Evolutionary conservation across 2,888 invertebrate species (phyloP).

Genomic region (Camptogramma bilineatum): DNA sequence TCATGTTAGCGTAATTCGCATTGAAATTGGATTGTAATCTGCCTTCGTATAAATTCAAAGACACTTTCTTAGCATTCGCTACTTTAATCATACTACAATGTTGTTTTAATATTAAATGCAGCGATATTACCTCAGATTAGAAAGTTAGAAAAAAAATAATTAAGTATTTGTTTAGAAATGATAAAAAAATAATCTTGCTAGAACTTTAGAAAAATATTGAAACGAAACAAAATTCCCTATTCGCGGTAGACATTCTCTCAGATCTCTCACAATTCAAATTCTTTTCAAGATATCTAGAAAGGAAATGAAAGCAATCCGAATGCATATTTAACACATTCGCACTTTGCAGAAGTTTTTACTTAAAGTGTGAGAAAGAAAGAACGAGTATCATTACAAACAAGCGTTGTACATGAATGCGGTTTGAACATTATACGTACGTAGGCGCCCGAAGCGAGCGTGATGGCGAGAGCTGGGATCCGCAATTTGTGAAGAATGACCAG

Average conservation of each 20-base stretch:
- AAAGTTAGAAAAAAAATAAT: too few relatives aligned
- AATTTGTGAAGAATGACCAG: slow-evolving; percentile 68
- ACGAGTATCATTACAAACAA: not conserved
- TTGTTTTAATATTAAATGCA: not conserved
- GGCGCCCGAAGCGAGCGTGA: slow-evolving; percentile 62
- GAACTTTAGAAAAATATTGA: too few relatives aligned
- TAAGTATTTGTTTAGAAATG: too few relatives aligned
- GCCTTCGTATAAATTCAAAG: slow-evolving; percentile 15
- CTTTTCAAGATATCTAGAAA: too few relatives aligned
- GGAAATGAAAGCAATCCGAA: too few relatives aligned
- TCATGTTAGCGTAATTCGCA: slow-evolving; percentile 40
- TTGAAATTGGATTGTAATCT: slow-evolving; percentile 34
- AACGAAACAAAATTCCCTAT: too few relatives aligned
- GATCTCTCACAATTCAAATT: too few relatives aligned
- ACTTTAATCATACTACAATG: not conserved
- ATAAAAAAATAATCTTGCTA: too few relatives aligned
- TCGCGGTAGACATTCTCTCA: too few relatives aligned
- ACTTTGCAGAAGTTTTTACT: too few relatives aligned
- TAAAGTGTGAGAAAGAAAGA: not conserved
- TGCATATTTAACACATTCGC: too few relatives aligned
- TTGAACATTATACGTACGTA: slow-evolving; percentile 61
- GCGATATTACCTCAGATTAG: not conserved
- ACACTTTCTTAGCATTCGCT: slow-evolving; percentile 29
- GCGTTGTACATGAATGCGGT: slow-evolving; percentile 2
- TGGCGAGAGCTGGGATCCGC: slow-evolving; percentile 56